These are phyloP conservation scores for Poecilia gillii DNA, from an alignment of 2,797 vertebrate species.

Conservation along the genomic window DNA sequence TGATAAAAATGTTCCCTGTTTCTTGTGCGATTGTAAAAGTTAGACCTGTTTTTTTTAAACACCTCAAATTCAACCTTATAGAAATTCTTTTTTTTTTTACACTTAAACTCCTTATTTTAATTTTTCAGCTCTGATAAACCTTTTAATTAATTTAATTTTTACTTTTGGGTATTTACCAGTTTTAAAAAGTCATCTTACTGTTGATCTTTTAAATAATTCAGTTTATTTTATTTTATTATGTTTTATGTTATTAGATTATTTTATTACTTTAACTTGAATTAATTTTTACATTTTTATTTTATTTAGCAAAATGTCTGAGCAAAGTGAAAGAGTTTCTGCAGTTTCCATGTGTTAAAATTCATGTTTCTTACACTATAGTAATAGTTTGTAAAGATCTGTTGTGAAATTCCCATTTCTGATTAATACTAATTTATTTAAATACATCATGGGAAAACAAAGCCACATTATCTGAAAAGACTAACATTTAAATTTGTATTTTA, in stretches of 20 bases:
- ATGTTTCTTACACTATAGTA: neutral
- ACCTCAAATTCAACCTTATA: neutral
- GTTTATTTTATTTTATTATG: neutral
- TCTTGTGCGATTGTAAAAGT: neutral
- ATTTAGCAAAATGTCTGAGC: neutral
- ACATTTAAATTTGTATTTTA: neutral
- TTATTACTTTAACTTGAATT: neutral
- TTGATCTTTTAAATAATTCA: neutral
- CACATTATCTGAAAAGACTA: neutral
- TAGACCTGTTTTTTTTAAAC: neutral
- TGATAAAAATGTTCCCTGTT: neutral
- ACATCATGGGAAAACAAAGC: neutral
- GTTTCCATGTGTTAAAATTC: neutral
- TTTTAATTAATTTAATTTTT: neutral
- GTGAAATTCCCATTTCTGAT: neutral
- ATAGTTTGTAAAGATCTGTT: neutral
- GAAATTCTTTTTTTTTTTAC: neutral
- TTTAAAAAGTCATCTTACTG: neutral
- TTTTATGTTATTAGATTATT: neutral
- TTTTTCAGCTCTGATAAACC: neutral
- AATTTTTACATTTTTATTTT: neutral
- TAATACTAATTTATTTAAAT: neutral
- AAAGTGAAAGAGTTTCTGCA: neutral
- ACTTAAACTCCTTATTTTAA: neutral
- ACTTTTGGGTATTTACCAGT: neutral